Evolutionary conservation across 2,888 invertebrate genomes (phyloP), one percentile per base, ranked within the genome.

Genomic region (Melipona bicolor): DNA sequence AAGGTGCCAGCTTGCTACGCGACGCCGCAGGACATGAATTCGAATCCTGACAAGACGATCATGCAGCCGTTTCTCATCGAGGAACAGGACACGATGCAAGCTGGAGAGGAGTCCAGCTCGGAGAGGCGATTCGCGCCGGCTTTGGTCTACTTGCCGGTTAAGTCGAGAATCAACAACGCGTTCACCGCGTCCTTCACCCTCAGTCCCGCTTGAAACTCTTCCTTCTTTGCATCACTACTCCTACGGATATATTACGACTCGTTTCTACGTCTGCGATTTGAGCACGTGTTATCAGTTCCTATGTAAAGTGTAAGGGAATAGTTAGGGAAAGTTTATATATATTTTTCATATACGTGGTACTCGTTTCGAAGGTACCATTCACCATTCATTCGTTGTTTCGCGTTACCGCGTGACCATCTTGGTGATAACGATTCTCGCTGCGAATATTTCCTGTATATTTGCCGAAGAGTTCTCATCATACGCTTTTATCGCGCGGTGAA

Each of bases 61-160:
- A 98, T 99, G 98, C 99, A 99, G 95, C 98, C 98, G 81, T 99
- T 99, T 95, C 96, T 98, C 91, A 96, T 98, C 91, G 96, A 97
- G 95, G 97, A 98, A 95, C 94, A 94, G 69, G 95, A 95, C 32
- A 94, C 95, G 91, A 95, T 88, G 86, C 90, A 87, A 71, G 85
- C 87, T 15, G 90, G 90, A 79, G 93, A 91, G 54, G 92, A 93
- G 36, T 88, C 92, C 43, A 89, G 87, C 75, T 88, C 91, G 72
- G 91, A 93, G 83, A 94, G 93, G 85, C 96, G 97, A 94, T 97
- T 98, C 95, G 97, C 98, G 93, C 98, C 99, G 89, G 98, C 98
- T 92, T 96, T 99, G 92, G 98, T 99, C 95, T 98, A 98, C 95
- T 96, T 99, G 95, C 99, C 99, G 87, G 98, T 99, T 94, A 97